Conservation (phyloP, 1,140 invertebrate species). For the Ceratosolen fusciceps region DNA sequence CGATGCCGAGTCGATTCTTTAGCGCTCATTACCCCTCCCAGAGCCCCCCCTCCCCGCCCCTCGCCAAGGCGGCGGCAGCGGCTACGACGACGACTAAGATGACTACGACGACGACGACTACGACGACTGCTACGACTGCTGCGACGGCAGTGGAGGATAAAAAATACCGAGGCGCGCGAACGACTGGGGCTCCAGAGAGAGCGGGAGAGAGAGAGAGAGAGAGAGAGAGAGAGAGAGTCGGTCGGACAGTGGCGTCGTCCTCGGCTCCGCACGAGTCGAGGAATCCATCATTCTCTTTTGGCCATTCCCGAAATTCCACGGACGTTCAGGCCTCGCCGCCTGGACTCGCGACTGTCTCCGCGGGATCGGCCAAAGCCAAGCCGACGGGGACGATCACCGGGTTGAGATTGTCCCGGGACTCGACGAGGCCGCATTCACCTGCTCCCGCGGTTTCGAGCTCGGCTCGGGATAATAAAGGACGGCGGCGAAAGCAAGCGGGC, state of each 20-base stretch:
- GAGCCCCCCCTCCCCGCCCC: background rate
- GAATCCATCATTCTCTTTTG: constrained; percentile 41
- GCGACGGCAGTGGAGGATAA: no score
- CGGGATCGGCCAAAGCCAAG: background rate
- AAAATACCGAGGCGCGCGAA: background rate
- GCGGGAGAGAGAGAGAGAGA: no score
- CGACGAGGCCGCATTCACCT: constrained; percentile 60
- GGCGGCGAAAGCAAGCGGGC: background rate
- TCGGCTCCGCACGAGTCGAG: background rate
- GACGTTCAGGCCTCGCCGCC: background rate
- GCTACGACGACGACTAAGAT: no score
- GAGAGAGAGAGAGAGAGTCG: no score
- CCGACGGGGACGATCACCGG: constrained; percentile 14
- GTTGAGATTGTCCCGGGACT: background rate
- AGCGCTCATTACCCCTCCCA: constrained; percentile 24
- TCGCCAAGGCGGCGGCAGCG: background rate
- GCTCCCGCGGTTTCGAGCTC: constrained; percentile 61
- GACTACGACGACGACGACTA: no score
- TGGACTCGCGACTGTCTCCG: constrained; percentile 41
- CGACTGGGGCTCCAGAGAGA: background rate
- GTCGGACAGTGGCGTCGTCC: no score
- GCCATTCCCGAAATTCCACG: constrained; percentile 24
- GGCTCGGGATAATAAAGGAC: constrained; percentile 26
- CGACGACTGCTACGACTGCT: no score
- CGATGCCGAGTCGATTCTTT: constrained; percentile 29